These are phyloP conservation scores for Pandemis heparana DNA, from an alignment of 2,888 invertebrate species.

Conservation along the genomic window DNA sequence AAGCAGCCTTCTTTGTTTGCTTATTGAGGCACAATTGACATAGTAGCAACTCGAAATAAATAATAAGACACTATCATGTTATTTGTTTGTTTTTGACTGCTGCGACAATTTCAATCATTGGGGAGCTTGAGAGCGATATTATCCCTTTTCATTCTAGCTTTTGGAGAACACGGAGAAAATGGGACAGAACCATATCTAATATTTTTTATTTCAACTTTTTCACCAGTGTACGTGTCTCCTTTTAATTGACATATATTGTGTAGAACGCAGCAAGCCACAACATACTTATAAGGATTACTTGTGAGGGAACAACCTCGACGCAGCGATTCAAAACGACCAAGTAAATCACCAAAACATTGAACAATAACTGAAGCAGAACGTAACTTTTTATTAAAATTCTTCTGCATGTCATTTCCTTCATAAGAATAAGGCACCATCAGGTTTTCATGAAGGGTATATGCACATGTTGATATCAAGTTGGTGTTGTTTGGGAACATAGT, in stretches of 20 bases:
- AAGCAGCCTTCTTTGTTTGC: neutral
- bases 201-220: neutral
- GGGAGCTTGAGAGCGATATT: neutral
- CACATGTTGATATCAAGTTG: neutral
- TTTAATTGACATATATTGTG: neutral
- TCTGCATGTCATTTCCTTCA: neutral
- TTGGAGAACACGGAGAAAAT: neutral
- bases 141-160: neutral
- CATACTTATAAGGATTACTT: neutral
- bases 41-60: too few species aligned
- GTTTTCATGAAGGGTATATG: neutral
- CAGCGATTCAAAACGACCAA: slow-evolving; percentile 3
- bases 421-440: neutral
- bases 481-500: neutral
- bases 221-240: neutral
- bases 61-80: neutral
- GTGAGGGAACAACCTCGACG: neutral
- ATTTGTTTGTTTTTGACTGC: neutral
- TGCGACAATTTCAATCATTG: neutral
- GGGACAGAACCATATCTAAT: neutral
- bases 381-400: slow-evolving; percentile 6
- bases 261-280: neutral
- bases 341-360: neutral
- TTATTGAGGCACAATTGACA: neutral
- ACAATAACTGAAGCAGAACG: neutral